A percentile compares a stretch with the other conserved stretches of the same genome.
These are phyloP conservation scores for Himalopsyche japonica DNA, from an alignment of 2,888 invertebrate species.

Conservation along the genomic window DNA sequence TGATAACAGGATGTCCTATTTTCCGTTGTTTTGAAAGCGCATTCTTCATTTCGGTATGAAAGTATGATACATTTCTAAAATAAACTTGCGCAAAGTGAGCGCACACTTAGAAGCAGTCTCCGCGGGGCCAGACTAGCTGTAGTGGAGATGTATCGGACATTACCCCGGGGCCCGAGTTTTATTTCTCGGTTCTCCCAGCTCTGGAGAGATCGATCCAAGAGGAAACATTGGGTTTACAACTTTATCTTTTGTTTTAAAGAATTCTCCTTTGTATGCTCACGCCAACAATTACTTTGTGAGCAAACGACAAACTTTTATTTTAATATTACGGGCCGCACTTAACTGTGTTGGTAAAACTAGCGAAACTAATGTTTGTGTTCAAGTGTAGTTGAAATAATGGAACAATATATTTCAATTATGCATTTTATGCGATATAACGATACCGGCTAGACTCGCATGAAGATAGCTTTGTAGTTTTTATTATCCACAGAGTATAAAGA, in stretches of 20 bases:
- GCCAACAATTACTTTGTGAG: not conserved
- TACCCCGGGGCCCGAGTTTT: not conserved
- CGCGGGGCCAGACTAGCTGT: not conserved
- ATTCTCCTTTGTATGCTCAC: not conserved
- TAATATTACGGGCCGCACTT: not conserved
- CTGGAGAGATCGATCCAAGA: not conserved
- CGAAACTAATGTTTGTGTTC: not conserved
- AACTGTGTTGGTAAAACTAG: not conserved
- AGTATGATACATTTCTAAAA: not conserved
- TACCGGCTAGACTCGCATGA: too few species aligned
- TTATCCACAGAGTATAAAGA: too few species aligned
- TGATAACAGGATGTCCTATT: not conserved
- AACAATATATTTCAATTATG: not conserved
- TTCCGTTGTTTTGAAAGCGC: not conserved
- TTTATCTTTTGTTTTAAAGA: conserved; percentile 6
- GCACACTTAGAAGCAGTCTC: not conserved
- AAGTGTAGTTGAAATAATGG: not conserved
- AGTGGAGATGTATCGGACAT: not conserved
- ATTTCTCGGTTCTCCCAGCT: not conserved
- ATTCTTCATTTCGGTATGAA: not conserved
- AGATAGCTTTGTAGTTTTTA: too few species aligned
- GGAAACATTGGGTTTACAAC: conserved; percentile 15
- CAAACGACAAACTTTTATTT: not conserved
- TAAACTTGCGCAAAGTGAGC: not conserved
- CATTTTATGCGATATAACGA: not conserved